Evolutionary conservation across 2,113 vertebrate species (phyloP).

Genomic region (Pogona vitticeps): DNA sequence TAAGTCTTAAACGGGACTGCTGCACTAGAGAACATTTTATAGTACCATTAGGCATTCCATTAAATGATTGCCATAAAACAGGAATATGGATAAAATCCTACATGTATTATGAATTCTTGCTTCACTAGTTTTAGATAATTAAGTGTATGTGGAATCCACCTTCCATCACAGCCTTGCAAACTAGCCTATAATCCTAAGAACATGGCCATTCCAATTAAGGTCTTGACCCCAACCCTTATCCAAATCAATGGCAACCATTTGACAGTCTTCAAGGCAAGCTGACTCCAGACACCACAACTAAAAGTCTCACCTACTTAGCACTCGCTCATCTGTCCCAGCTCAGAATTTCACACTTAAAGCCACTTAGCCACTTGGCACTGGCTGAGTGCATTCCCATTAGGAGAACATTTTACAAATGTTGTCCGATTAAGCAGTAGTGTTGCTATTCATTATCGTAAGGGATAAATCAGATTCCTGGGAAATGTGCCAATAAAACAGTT

Average conservation of each 20-base stretch:
- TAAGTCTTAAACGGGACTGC: neutral
- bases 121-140: conserved; percentile 15
- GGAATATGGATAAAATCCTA: neutral
- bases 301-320: conserved; percentile 35
- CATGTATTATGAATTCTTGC: neutral
- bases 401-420: conserved; percentile 67
- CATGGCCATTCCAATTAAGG: neutral
- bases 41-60: neutral
- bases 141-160: neutral
- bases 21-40: neutral
- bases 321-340: conserved; percentile 33
- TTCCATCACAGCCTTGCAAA: neutral
- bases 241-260: conserved; percentile 21
- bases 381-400: conserved; percentile 57
- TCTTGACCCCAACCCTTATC: conserved; percentile 4
- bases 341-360: conserved; percentile 56
- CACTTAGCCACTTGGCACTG: conserved; percentile 64
- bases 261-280: neutral
- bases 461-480: conserved; percentile 74
- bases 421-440: conserved; percentile 61
- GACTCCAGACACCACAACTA: conserved; percentile 27
- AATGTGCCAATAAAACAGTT: conserved; percentile 71
- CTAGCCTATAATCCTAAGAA: conserved; percentile 1
- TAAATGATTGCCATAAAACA: neutral
- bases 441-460: conserved; percentile 68